Evolutionary conservation across 2,113 vertebrate genomes (phyloP).

Genomic region (Ictalurus furcatus): DNA sequence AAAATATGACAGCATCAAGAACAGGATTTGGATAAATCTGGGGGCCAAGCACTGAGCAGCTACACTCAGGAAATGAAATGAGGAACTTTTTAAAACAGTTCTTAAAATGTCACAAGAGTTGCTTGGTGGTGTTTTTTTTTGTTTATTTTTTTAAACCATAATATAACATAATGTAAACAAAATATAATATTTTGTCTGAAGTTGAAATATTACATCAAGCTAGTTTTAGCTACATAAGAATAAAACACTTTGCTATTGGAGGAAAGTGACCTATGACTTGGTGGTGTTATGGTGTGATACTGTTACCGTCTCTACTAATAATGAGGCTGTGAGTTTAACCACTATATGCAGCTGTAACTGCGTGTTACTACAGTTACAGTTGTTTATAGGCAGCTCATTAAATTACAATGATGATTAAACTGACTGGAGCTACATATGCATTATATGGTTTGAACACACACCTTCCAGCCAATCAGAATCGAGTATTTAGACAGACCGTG

Average conservation of each 20-base stretch:
- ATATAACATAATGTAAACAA: not conserved
- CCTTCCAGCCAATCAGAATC: no score
- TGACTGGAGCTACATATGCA: no score
- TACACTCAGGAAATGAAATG: slow-evolving; percentile 1
- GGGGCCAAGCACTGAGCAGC: not conserved
- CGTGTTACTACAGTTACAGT: no score
- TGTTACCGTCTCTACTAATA: not conserved
- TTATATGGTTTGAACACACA: no score
- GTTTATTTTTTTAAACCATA: not conserved
- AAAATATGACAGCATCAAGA: not conserved
- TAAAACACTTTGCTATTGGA: not conserved
- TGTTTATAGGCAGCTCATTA: no score
- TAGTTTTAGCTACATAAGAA: not conserved
- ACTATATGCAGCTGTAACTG: no score
- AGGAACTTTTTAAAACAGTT: slow-evolving; percentile 16
- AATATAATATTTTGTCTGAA: no score
- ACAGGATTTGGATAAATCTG: slow-evolving; percentile 4
- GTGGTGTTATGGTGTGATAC: not conserved
- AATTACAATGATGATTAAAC: no score
- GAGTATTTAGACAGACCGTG: no score
- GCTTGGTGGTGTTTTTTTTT: not conserved
- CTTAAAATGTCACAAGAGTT: not conserved
- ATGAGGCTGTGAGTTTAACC: no score
- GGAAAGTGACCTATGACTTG: not conserved
- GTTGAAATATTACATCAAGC: not conserved